A percentile compares a stretch with the other conserved stretches of the same genome.
phyloP scores from a whole-genome alignment of 2,888 invertebrate species.

The Formica aserva region DNA sequence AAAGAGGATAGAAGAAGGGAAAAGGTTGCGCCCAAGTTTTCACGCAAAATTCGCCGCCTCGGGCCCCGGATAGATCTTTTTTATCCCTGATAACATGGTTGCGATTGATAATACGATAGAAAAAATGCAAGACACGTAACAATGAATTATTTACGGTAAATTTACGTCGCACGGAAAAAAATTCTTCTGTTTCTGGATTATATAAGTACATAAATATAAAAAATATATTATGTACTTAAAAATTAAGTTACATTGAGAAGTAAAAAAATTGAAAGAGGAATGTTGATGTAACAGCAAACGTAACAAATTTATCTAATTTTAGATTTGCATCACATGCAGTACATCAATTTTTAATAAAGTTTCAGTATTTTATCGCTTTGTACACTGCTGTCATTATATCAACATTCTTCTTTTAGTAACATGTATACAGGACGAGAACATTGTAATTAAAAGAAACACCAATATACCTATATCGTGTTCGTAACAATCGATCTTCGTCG shows the following conservation, averaged over 20 bases:
- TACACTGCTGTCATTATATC: background rate
- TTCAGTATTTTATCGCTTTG: background rate
- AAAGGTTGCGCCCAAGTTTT: constrained; percentile 48
- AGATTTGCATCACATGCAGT: background rate
- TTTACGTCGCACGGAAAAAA: background rate
- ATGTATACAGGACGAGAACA: background rate
- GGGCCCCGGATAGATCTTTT: background rate
- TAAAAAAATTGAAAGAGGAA: background rate
- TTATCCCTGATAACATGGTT: background rate
- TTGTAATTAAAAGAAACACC: background rate
- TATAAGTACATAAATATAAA: background rate
- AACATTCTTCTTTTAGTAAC: background rate
- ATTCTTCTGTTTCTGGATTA: background rate
- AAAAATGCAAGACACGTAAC: background rate
- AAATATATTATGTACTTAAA: background rate
- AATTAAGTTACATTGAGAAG: background rate
- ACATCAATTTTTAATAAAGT: background rate
- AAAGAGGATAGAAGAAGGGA: background rate
- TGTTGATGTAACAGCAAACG: background rate
- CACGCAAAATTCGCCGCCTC: constrained; percentile 16
- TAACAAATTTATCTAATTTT: background rate
- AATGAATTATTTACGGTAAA: background rate
- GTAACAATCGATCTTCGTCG: constrained; percentile 4
- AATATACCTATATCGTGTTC: background rate
- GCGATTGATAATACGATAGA: background rate